Evolutionary conservation across 1,140 invertebrate genomes (phyloP), one percentile per base, ranked within the genome.

Genomic region (Neodiprion virginianus): DNA sequence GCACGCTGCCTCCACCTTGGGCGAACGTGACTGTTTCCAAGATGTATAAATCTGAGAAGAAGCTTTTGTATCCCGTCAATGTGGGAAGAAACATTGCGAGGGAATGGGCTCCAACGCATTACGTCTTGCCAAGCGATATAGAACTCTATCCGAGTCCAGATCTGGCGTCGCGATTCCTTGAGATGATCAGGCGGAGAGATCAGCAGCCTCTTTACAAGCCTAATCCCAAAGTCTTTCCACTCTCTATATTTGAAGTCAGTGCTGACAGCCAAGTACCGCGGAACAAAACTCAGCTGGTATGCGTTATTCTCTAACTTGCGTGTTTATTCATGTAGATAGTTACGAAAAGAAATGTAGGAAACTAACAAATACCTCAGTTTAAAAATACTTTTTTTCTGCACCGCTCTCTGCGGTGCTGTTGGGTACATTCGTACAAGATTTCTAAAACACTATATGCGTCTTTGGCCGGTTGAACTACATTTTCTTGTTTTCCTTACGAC

Each of bases 71-170:
- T 84, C 96, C 96, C 0, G 95, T 97, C 12, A 97, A 97, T 83
- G 94, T 97, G 1, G 95, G 94, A 0, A 88, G 96, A 10, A 97
- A 97, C 83, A 91, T 97, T 12, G 96, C 96, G 0, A 89, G 96
- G 10, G 94, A 96, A 80, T 91, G 92, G 9, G 93, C 96, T 9
- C 87, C 93, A 28, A 97, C 96, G 12, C 92, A 96, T 83, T 96
- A 93, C 84, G 91, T 98, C 53, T 90, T 98, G 74, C 93, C 95
- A 8, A 96, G 95, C 12, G 96, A 97, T 84, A 95, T 96, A 77
- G 96, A 97, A 84, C 90, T 97, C 61, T 96, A 96, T 86, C 95
- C 96, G 14, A 96, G 93, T 89, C 93, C 95, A 12, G 92, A 93
- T 79, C 84, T 96, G 74, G 93, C 94, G 21, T 88, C 90, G 8